These are phyloP conservation scores for Plebejus anna DNA, from an alignment of 2,888 invertebrate genomes.

Conservation along the genomic window DNA sequence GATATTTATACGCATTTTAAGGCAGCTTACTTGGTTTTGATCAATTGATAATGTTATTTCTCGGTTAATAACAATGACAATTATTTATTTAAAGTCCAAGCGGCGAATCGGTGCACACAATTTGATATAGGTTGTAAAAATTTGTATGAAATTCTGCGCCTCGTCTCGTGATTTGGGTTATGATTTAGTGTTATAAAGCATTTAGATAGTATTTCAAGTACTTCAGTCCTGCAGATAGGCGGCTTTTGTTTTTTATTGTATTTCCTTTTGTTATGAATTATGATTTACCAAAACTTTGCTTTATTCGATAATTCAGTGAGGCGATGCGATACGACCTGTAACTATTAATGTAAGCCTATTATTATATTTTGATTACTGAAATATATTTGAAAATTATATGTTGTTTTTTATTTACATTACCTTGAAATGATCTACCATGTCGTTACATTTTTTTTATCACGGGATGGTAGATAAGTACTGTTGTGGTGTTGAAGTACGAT, in stretches of 20 bases:
- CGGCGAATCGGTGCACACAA: too few species aligned
- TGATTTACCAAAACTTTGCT: constrained; percentile 37
- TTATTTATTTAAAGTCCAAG: neutral
- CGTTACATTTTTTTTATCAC: too few species aligned
- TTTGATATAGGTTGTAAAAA: too few species aligned
- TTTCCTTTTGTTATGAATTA: constrained; percentile 40
- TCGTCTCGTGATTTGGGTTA: neutral
- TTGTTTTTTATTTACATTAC: constrained; percentile 44
- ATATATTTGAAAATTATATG: constrained; percentile 73
- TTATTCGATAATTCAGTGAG: constrained; percentile 47
- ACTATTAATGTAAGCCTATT: constrained; percentile 79
- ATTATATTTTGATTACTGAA: constrained; percentile 81
- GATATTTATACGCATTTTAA: neutral
- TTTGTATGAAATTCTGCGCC: neutral
- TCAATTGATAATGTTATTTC: neutral
- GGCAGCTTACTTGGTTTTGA: neutral
- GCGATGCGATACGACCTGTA: constrained; percentile 74
- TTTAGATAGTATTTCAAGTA: neutral
- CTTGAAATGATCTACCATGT: too few species aligned
- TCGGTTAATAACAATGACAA: neutral
- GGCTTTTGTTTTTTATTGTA: constrained; percentile 42
- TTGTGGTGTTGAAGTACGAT: too few species aligned
- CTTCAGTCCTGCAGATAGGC: constrained; percentile 38
- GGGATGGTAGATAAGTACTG: too few species aligned
- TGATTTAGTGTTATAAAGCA: neutral